phyloP scores from a whole-genome alignment of 2,888 invertebrate species.

The Cantharis rufa region DNA sequence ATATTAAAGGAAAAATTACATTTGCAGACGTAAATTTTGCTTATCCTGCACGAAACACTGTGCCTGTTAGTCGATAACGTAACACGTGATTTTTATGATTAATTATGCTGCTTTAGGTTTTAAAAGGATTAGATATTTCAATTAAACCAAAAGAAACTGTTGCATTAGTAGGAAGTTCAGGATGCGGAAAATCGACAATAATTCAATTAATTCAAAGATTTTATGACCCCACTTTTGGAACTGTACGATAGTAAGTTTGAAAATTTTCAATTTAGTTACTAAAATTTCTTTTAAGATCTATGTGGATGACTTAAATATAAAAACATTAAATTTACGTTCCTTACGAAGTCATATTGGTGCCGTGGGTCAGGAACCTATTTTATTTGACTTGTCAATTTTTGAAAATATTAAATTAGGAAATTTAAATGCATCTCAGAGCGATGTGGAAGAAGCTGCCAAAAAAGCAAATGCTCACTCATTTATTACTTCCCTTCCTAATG shows the following conservation, averaged over 20 bases:
- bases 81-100: constrained; percentile 33
- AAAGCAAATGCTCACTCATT: constrained; percentile 90
- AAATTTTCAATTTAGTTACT: constrained; percentile 59
- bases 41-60: constrained; percentile 78
- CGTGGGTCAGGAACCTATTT: constrained; percentile 89
- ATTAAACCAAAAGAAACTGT: constrained; percentile 75
- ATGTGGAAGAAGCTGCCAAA: constrained; percentile 77
- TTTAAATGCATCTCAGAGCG: constrained; percentile 66
- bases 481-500: constrained; percentile 76
- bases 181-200: constrained; percentile 61
- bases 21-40: constrained; percentile 75
- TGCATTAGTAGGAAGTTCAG: constrained; percentile 73
- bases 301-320: constrained; percentile 71
- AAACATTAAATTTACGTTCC: constrained; percentile 77
- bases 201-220: constrained; percentile 67
- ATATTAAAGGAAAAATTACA: constrained; percentile 69
- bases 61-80: constrained; percentile 61
- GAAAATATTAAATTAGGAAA: constrained; percentile 93
- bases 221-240: constrained; percentile 69
- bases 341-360: constrained; percentile 80
- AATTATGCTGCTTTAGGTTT: constrained; percentile 56
- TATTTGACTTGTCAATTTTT: constrained; percentile 85
- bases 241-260: constrained; percentile 64
- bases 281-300: constrained; percentile 57
- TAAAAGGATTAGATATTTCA: constrained; percentile 67